phyloP scores from a whole-genome alignment of 1,140 invertebrate species.

The Leptinotarsa lineolata region DNA sequence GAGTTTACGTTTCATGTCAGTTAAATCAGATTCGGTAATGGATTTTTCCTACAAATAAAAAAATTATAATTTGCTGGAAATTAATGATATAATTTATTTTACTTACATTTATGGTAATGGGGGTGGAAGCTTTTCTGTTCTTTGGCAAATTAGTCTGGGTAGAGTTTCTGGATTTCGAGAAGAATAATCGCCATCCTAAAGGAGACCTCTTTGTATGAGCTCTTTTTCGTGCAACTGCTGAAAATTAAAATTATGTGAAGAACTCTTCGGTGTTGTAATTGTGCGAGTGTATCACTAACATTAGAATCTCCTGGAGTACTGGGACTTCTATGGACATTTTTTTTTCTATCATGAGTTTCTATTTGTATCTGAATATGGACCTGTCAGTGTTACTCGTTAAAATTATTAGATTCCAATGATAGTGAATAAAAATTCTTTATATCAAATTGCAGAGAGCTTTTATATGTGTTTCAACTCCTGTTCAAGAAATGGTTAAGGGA shows the following conservation, averaged over 20 bases:
- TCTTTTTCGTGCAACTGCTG: conserved; percentile 58
- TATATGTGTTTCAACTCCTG: too few relatives aligned
- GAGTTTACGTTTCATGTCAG: conserved; percentile 59
- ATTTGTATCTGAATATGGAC: too few relatives aligned
- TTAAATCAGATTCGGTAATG: conserved; percentile 54
- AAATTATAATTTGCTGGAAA: not conserved
- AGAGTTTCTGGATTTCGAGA: conserved; percentile 61
- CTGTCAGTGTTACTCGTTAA: too few relatives aligned
- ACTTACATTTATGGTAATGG: conserved; percentile 44
- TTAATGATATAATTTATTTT: not conserved
- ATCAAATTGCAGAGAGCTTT: too few relatives aligned
- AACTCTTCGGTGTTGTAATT: not conserved
- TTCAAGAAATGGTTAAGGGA: too few relatives aligned
- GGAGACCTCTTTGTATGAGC: conserved; percentile 74
- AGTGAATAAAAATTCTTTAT: too few relatives aligned
- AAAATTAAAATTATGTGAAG: not conserved
- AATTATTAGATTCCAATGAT: too few relatives aligned
- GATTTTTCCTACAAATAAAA: conserved; percentile 52
- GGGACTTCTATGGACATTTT: too few relatives aligned
- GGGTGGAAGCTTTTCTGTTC: conserved; percentile 50
- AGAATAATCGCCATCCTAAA: conserved; percentile 80
- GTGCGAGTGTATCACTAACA: not conserved
- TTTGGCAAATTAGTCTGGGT: conserved; percentile 43
- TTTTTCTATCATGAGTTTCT: not conserved
- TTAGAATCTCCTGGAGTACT: not conserved